Conservation (phyloP, 2,797 vertebrate species). For the Tauraco hartlaubi region DNA sequence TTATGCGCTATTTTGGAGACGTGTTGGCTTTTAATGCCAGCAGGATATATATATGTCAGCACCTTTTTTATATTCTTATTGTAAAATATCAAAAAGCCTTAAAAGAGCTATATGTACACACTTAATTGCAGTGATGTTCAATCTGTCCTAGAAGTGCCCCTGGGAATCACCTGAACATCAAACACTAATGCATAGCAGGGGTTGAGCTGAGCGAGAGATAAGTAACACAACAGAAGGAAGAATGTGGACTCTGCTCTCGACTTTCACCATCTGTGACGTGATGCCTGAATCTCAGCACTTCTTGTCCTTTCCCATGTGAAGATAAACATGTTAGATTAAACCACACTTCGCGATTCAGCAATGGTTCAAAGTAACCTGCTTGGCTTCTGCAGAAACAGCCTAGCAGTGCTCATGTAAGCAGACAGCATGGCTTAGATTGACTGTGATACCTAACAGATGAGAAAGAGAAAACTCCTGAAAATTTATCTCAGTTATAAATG, state of each 20-base stretch:
- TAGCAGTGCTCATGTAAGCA: neutral
- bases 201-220: neutral
- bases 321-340: neutral
- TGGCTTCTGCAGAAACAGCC: neutral
- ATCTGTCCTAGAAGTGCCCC: neutral
- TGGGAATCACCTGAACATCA: constrained; percentile 7
- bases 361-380: neutral
- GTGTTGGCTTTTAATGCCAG: neutral
- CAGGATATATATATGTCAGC: neutral
- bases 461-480: neutral
- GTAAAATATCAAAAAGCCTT: neutral
- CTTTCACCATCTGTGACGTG: neutral
- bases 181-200: neutral
- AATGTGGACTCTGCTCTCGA: neutral
- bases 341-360: neutral
- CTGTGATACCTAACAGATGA: neutral
- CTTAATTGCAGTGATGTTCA: neutral
- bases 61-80: neutral
- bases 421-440: neutral
- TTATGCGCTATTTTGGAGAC: neutral
- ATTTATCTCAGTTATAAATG: neutral
- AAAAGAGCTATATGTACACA: neutral
- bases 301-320: neutral
- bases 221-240: neutral
- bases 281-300: neutral